A percentile compares a stretch with the other conserved stretches of the same genome.
These are phyloP conservation scores for Psococerastis gibbosa DNA, from an alignment of 2,888 invertebrate species.

Conservation along the genomic window DNA sequence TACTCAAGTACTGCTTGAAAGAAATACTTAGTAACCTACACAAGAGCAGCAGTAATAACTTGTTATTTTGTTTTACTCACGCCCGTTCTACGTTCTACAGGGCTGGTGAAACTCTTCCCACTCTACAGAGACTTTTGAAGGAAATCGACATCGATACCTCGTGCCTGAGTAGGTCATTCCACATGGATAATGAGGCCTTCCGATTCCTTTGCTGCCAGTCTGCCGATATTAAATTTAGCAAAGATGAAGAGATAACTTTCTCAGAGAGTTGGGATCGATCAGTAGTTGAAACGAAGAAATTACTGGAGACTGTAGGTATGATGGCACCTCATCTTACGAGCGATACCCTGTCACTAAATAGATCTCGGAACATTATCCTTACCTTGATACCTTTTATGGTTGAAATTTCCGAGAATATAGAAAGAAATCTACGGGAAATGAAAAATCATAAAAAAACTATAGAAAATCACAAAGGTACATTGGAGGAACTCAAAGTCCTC, in stretches of 20 bases:
- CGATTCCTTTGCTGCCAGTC: neutral
- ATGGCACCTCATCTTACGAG: neutral
- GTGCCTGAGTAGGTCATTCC: neutral
- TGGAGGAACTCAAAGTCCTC: neutral
- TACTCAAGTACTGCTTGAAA: neutral
- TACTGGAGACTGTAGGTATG: neutral
- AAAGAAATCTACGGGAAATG: neutral
- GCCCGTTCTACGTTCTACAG: neutral
- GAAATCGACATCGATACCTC: neutral
- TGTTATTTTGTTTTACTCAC: neutral
- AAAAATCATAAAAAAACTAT: neutral
- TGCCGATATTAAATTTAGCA: neutral
- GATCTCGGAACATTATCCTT: neutral
- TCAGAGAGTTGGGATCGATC: neutral
- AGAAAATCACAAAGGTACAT: neutral
- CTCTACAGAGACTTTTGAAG: neutral
- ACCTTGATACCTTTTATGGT: neutral
- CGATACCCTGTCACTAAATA: neutral
- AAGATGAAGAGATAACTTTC: neutral
- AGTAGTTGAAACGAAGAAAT: neutral
- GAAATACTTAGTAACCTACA: neutral
- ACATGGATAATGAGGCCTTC: neutral
- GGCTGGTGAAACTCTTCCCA: neutral
- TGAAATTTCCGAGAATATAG: neutral
- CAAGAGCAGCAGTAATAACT: neutral